Base-by-base conservation (phyloP, 92 coral and sea anemone genomes). In the Epizoanthus stellaris region DNA sequence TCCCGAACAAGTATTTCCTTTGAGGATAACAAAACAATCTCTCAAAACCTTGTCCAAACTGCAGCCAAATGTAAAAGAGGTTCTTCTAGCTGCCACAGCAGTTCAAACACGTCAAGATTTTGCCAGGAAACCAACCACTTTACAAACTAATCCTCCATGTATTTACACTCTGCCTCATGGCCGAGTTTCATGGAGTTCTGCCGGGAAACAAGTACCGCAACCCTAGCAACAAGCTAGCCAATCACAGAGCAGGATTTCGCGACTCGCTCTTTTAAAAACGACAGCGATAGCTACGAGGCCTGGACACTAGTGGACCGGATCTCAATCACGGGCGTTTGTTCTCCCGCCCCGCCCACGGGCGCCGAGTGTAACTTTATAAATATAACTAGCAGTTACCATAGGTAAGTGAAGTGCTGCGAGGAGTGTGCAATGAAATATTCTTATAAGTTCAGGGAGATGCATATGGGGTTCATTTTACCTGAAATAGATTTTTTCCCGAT, bases 141-240 rank as follows among this genome's bases (percentile, higher is more conserved):
- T n/a, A 45, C 77, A 73, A 43, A 49, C 21, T 11, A 79, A 79
- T 20, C 14, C 43, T 58, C 42, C 56, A 52, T 0, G 5, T 43
- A 63, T 42, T 45, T 21, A 45, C 56, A 63, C 59, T 15, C 23
- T 16, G 5, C 19, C 7, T 72, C 58, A 10, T 43, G 19, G 70
- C 57, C 36, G n/a, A 77, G 21, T 56, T 60, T 60, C 69, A 77
- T 62, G 71, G 72, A 77, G 58, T 9, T 40, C 70, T 42, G 70
- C 83, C 64, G 52, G 70, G 70, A 62, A 62, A 79, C 72, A 79
- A 19, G 6, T 8, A 38, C 59, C 56, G 23, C 68, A 42, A 42
- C 71, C 83, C 60, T 63, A 63, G 83, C 73, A 79, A 79, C 83
- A 79, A 62, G 57, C 43, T 0, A 39, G 34, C 83, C 83, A 79